These are phyloP conservation scores for Dipodomys stephensi DNA, from an alignment of 2,113 vertebrate genomes.

Conservation along the genomic window DNA sequence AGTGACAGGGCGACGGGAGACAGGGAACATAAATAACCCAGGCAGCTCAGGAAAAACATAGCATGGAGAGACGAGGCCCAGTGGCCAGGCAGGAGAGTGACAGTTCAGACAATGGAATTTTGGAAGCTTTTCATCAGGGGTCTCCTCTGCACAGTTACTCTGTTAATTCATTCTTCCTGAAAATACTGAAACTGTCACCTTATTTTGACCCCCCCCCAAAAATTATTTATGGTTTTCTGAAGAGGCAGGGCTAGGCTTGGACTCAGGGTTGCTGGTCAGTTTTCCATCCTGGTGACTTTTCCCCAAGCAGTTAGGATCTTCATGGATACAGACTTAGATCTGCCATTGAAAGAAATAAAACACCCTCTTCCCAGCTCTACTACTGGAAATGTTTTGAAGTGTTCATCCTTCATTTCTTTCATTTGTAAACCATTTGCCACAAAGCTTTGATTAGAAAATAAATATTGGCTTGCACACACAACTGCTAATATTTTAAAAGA, in stretches of 20 bases:
- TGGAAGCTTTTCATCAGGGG: constrained; percentile 75
- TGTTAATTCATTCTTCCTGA: constrained; percentile 10
- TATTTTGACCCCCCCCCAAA: neutral
- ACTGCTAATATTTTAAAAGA: constrained; percentile 72
- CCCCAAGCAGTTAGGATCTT: neutral
- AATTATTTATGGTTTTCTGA: constrained; percentile 4
- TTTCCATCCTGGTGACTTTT: neutral
- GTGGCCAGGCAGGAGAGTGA: constrained; percentile 79
- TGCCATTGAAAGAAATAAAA: constrained; percentile 62
- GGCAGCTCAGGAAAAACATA: constrained; percentile 86
- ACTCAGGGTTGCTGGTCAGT: neutral
- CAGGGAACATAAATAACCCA: constrained; percentile 82
- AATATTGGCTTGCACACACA: constrained; percentile 68
- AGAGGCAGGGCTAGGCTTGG: neutral
- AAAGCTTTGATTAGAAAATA: constrained; percentile 47
- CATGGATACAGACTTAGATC: neutral
- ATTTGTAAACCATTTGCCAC: constrained; percentile 50
- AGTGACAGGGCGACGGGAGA: constrained; percentile 87
- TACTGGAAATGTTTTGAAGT: constrained; percentile 45
- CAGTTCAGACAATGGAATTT: constrained; percentile 87
- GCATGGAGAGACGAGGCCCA: constrained; percentile 78
- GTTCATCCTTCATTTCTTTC: constrained; percentile 37
- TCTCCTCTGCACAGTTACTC: neutral
- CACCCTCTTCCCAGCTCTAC: constrained; percentile 34
- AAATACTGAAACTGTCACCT: constrained; percentile 28